Conservation (phyloP, 2,113 vertebrate species). For the Silurus glanis region DNA sequence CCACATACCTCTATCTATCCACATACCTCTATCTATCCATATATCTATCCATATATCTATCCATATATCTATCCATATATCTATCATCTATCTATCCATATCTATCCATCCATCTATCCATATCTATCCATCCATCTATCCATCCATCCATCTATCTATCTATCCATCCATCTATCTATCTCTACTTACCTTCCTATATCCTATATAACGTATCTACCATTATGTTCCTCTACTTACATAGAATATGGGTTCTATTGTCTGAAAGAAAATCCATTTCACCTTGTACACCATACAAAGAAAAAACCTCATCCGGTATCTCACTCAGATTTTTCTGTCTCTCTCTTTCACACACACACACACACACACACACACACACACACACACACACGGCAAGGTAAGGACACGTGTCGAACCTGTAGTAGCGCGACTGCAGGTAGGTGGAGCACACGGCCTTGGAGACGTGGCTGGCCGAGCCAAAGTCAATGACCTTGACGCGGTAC, state of each 20-base stretch:
- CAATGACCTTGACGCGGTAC: conserved; percentile 96
- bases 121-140: too few species aligned
- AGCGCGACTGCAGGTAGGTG: conserved; percentile 95
- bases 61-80: too few species aligned
- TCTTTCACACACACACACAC: not conserved
- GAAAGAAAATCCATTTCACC: not conserved
- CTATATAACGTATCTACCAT: not conserved
- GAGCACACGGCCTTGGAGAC: conserved; percentile 98
- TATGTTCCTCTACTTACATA: not conserved
- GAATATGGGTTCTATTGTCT: too few species aligned
- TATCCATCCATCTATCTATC: too few species aligned
- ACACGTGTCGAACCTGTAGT: conserved; percentile 84
- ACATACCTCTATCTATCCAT: too few species aligned
- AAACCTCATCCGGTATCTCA: not conserved
- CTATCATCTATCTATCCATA: too few species aligned
- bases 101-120: too few species aligned
- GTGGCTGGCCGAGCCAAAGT: conserved; percentile 97
- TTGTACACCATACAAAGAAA: not conserved
- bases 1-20: too few species aligned
- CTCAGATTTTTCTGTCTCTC: not conserved
- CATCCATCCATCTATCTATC: too few species aligned
- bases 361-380: not conserved
- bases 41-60: too few species aligned
- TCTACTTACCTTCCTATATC: too few species aligned
- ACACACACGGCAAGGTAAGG: not conserved